A percentile compares a stretch with the other conserved stretches of the same genome.
phyloP scores from a whole-genome alignment of 2,888 invertebrate genomes.

The Eledona agricola region DNA sequence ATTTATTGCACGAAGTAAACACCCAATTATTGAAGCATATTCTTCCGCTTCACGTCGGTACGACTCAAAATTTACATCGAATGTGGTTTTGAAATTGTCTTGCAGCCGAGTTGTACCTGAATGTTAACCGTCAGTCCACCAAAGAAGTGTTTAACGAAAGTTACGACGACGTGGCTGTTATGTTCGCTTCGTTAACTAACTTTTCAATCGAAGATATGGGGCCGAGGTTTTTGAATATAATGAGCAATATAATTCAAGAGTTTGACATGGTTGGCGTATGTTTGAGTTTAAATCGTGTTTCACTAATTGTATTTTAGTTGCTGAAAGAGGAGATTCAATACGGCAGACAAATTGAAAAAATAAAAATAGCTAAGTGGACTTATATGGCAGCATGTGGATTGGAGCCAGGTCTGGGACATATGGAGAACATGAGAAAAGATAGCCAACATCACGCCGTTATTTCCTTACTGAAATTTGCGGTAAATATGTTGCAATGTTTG shows the following conservation, averaged over 20 bases:
- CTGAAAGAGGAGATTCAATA: slow-evolving; percentile 46
- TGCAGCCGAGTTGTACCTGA: slow-evolving; percentile 80
- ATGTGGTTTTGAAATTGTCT: slow-evolving; percentile 3
- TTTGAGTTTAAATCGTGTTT: too few relatives aligned
- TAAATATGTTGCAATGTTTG: slow-evolving; percentile 74
- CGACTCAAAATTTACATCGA: slow-evolving; percentile 46
- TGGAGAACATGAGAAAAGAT: slow-evolving; percentile 54
- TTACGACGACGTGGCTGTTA: slow-evolving; percentile 89
- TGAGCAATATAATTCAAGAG: slow-evolving; percentile 92
- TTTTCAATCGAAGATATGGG: slow-evolving; percentile 66
- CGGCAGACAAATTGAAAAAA: slow-evolving; percentile 87
- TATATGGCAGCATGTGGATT: slow-evolving; percentile 98
- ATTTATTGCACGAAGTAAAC: slow-evolving; percentile 87
- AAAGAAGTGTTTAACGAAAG: slow-evolving; percentile 85
- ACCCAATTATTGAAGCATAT: slow-evolving; percentile 91
- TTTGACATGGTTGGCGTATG: slow-evolving; percentile 90
- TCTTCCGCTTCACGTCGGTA: slow-evolving; percentile 91
- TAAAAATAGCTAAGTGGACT: slow-evolving; percentile 95
- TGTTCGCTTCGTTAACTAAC: slow-evolving; percentile 87
- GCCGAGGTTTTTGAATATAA: slow-evolving; percentile 68
- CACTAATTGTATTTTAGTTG: slow-evolving; percentile 37
- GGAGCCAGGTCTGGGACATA: slow-evolving; percentile 75
- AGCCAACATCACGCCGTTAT: slow-evolving; percentile 60
- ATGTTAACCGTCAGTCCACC: slow-evolving; percentile 72
- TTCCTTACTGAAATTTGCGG: slow-evolving; percentile 76